Percentiles rank a stretch among this genome's conserved stretches.
Evolutionary conservation across 2,797 vertebrate genomes (phyloP).

Genomic region (Acomys russatus): DNA sequence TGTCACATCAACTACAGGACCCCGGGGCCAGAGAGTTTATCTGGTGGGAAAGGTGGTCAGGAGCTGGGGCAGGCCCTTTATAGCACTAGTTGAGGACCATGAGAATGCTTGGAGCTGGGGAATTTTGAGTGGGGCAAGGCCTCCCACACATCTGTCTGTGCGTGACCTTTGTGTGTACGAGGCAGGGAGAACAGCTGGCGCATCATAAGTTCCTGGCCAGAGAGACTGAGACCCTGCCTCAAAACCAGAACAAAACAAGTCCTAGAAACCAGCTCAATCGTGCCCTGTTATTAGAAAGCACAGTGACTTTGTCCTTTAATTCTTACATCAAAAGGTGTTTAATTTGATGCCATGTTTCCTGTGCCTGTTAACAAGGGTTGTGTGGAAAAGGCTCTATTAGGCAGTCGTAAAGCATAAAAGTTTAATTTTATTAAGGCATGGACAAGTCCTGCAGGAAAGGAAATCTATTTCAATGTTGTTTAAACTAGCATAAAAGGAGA

Average conservation of each 20-base stretch:
- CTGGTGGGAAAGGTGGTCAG: background rate
- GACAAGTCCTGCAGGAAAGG: background rate
- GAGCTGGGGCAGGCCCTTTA: background rate
- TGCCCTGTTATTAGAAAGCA: background rate
- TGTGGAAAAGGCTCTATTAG: background rate
- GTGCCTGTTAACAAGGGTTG: background rate
- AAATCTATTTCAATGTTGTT: background rate
- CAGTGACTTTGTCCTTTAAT: slow-evolving; percentile 10
- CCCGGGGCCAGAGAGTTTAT: background rate
- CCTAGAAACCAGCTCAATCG: background rate
- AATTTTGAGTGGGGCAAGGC: background rate
- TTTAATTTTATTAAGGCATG: slow-evolving; percentile 13
- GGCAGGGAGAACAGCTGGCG: background rate
- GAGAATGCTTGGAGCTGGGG: background rate
- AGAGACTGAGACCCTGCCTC: background rate
- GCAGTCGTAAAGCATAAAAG: background rate
- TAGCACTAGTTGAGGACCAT: background rate
- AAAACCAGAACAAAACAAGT: background rate
- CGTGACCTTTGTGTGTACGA: background rate
- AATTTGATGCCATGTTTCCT: background rate
- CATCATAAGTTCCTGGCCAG: background rate
- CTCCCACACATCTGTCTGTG: background rate
- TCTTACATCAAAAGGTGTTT: slow-evolving; percentile 4
- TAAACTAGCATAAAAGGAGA: background rate
- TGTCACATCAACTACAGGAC: background rate